These are phyloP conservation scores for Diarsia mendica DNA, from an alignment of 2,888 invertebrate species.

Conservation along the genomic window DNA sequence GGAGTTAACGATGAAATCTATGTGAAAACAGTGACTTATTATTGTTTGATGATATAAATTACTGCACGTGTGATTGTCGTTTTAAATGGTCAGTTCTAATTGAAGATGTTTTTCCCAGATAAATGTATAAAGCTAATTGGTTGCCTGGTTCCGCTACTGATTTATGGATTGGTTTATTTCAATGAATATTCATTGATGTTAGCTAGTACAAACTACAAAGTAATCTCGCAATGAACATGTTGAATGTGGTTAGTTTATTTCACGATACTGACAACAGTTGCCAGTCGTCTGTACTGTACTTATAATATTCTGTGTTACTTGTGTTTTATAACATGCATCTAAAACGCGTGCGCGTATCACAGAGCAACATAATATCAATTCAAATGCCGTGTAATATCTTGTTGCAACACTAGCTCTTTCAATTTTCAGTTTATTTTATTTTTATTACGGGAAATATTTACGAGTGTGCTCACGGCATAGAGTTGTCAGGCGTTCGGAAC, in stretches of 20 bases:
- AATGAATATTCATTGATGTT: conserved; percentile 54
- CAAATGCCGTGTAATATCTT: conserved; percentile 59
- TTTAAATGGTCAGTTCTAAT: conserved; percentile 35
- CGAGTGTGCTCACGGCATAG: conserved; percentile 55
- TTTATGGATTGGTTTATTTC: conserved; percentile 46
- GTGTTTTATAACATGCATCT: conserved; percentile 39
- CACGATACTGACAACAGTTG: conserved; percentile 10
- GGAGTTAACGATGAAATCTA: conserved; percentile 16
- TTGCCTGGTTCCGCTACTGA: conserved; percentile 36
- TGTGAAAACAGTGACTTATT: conserved; percentile 42
- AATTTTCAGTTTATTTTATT: conserved; percentile 61
- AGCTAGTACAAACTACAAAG: conserved; percentile 47
- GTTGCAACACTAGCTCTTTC: conserved; percentile 46
- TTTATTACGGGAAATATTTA: conserved; percentile 62
- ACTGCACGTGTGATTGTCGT: conserved; percentile 15
- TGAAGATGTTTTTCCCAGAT: conserved; percentile 36
- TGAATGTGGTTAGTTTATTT: conserved; percentile 30
- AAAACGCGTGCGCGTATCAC: conserved; percentile 24
- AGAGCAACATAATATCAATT: conserved; percentile 60
- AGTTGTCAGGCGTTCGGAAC: conserved; percentile 57
- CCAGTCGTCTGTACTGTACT: conserved; percentile 3
- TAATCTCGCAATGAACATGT: conserved; percentile 36
- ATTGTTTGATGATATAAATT: conserved; percentile 34
- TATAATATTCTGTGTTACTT: conserved; percentile 27
- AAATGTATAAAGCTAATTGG: conserved; percentile 51